Conservation (phyloP, 2,797 vertebrate genomes). For the Chelonia mydas region DNA sequence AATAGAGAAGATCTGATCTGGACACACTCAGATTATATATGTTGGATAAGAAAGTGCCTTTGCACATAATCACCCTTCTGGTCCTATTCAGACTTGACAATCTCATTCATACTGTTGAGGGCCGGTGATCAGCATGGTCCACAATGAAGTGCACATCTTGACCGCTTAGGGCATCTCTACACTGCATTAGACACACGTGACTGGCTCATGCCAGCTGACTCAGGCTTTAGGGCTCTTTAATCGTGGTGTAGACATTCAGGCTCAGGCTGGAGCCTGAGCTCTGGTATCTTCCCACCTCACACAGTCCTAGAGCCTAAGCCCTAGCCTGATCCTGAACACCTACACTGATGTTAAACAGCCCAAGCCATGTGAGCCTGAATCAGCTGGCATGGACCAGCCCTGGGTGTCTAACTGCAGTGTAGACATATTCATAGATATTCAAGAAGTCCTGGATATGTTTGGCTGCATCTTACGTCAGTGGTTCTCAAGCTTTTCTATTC, state of each 20-base stretch:
- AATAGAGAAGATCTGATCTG: not conserved
- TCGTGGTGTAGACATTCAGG: not conserved
- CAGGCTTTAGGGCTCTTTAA: not conserved
- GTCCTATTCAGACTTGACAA: not conserved
- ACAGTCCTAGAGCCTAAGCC: not conserved
- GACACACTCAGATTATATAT: not conserved
- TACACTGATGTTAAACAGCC: too few species aligned
- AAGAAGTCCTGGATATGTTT: not conserved
- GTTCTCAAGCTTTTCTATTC: not conserved
- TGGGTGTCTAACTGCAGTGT: too few species aligned
- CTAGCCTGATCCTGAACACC: not conserved
- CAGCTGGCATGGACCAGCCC: too few species aligned
- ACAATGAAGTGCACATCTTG: not conserved
- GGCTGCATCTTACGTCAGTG: not conserved
- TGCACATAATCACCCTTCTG: not conserved
- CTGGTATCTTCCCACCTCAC: not conserved
- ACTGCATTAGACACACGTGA: not conserved
- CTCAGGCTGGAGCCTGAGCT: not conserved
- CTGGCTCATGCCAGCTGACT: too few species aligned
- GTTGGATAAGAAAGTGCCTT: not conserved
- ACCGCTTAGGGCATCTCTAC: not conserved
- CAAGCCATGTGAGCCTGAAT: too few species aligned
- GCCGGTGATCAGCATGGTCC: not conserved
- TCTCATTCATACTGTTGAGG: not conserved
- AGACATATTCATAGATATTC: not conserved